A percentile compares a stretch with the other conserved stretches of the same genome.
These are phyloP conservation scores for Tragelaphus buxtoni DNA, from an alignment of 2,113 vertebrate genomes.

Conservation along the genomic window DNA sequence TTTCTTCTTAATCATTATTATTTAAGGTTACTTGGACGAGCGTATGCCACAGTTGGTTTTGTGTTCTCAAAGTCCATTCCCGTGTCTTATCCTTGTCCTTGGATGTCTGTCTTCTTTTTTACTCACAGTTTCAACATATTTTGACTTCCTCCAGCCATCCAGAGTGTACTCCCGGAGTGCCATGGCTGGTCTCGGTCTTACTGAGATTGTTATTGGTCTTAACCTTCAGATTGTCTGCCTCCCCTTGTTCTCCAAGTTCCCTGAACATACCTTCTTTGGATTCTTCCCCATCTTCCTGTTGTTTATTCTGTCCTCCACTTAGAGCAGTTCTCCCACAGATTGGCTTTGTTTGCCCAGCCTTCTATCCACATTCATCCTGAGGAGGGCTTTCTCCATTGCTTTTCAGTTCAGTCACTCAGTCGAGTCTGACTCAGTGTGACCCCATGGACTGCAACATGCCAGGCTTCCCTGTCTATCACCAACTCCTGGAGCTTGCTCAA, in stretches of 20 bases:
- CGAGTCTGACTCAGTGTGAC: not conserved
- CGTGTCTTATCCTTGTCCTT: not conserved
- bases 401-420: not conserved
- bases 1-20: not conserved
- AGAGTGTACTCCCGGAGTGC: not conserved
- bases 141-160: not conserved
- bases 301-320: not conserved
- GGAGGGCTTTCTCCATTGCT: not conserved
- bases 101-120: not conserved
- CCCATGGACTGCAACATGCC: not conserved
- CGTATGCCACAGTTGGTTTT: not conserved
- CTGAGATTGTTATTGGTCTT: not conserved
- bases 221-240: not conserved
- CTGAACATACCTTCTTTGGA: not conserved
- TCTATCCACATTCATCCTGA: not conserved
- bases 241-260: not conserved
- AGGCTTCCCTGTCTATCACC: not conserved
- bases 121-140: not conserved
- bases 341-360: not conserved
- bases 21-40: not conserved
- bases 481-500: not conserved
- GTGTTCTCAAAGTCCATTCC: not conserved
- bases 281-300: not conserved
- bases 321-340: not conserved
- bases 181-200: not conserved